Evolutionary conservation across 2,113 vertebrate species (phyloP).

Genomic region (Fregata magnificens): DNA sequence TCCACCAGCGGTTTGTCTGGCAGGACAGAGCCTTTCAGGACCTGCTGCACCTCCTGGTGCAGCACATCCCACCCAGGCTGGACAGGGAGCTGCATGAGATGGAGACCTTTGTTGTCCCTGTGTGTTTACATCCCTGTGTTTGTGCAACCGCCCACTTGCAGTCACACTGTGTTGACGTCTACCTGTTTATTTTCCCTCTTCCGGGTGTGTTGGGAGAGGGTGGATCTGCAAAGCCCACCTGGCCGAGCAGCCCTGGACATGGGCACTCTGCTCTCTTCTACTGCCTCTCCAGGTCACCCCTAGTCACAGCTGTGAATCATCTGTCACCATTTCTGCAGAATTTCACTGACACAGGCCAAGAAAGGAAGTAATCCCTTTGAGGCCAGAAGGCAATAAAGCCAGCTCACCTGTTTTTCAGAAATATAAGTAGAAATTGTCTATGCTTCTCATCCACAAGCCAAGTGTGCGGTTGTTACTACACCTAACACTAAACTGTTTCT

Average conservation of each 20-base stretch:
- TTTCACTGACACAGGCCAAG: background rate
- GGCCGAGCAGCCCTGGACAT: background rate
- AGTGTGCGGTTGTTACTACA: rapidly evolving
- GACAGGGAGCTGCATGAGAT: background rate
- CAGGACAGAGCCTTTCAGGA: background rate
- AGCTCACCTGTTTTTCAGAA: background rate
- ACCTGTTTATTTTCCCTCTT: background rate
- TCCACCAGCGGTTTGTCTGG: background rate
- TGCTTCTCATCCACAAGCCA: background rate
- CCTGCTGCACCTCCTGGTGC: background rate
- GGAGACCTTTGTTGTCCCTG: background rate
- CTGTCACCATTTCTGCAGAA: background rate
- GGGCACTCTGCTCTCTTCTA: background rate
- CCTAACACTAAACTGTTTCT: background rate
- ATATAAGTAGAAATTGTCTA: background rate
- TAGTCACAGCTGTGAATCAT: background rate
- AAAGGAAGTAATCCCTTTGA: background rate
- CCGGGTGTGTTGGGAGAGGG: rapidly evolving
- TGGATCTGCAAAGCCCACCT: background rate
- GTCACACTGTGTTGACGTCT: background rate
- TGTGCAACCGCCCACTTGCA: background rate
- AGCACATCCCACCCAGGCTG: background rate
- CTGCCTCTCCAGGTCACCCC: background rate
- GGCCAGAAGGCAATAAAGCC: background rate
- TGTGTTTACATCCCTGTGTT: background rate